Evolutionary conservation across 2,797 vertebrate species (phyloP).

Genomic region (Pelochelys cantorii): DNA sequence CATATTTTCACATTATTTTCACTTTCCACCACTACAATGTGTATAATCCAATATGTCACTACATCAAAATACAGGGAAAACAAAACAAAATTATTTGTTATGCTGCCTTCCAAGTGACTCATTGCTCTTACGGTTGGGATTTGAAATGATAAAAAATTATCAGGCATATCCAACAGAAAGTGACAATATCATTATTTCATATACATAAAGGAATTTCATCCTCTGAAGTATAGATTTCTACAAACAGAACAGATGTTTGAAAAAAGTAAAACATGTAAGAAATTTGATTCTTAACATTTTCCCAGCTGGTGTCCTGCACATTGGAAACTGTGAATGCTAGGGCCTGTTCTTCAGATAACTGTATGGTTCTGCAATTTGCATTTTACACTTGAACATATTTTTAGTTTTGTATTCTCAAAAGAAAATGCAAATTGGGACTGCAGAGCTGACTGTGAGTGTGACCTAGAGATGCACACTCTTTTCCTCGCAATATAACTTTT

Average conservation of each 20-base stretch:
- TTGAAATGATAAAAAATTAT: slow-evolving; percentile 56
- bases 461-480: background rate
- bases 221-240: slow-evolving; percentile 6
- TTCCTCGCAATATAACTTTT: background rate
- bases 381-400: slow-evolving; percentile 50
- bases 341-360: background rate
- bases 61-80: background rate
- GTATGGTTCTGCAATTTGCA: slow-evolving; percentile 8
- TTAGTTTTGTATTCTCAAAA: slow-evolving; percentile 31
- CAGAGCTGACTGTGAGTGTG: background rate
- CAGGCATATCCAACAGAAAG: slow-evolving; percentile 40
- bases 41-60: background rate
- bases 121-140: slow-evolving; percentile 2
- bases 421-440: slow-evolving; percentile 36
- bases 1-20: slow-evolving; percentile 36
- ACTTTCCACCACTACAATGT: background rate
- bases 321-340: background rate
- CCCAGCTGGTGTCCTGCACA: slow-evolving; percentile 57
- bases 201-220: slow-evolving; percentile 50
- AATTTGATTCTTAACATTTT: slow-evolving; percentile 44
- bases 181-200: slow-evolving; percentile 62
- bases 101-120: background rate
- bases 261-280: slow-evolving; percentile 36
- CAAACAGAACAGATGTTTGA: slow-evolving; percentile 58
- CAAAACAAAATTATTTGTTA: slow-evolving; percentile 1